Evolutionary conservation across 2,888 invertebrate species (phyloP).

Genomic region (Chelonus formosanus): DNA sequence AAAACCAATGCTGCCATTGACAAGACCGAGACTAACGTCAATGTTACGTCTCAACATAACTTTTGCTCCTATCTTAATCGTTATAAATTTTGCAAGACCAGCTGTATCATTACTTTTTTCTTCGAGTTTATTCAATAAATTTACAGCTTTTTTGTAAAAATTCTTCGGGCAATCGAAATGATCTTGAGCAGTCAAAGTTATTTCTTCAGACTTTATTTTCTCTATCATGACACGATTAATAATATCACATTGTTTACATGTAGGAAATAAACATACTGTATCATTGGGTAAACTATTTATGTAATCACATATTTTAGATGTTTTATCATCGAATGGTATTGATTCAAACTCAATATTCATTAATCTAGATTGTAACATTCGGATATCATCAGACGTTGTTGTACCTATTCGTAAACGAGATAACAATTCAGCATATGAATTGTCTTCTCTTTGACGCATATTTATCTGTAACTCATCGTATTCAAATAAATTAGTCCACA

Average conservation of each 20-base stretch:
- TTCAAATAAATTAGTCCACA: conserved; percentile 1
- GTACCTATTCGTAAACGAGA: conserved; percentile 32
- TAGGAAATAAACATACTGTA: conserved; percentile 43
- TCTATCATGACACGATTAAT: conserved; percentile 42
- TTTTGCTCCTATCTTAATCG: conserved; percentile 40
- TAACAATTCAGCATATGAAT: conserved; percentile 42
- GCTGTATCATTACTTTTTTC: conserved; percentile 43
- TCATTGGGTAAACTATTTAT: conserved; percentile 44
- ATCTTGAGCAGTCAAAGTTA: conserved; percentile 41
- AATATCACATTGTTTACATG: conserved; percentile 39
- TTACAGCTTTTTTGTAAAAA: conserved; percentile 36
- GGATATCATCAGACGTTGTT: conserved; percentile 5
- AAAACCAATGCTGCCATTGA: conserved; percentile 46
- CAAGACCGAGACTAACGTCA: conserved; percentile 45
- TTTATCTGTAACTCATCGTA: conserved; percentile 2
- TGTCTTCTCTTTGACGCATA: conserved; percentile 3
- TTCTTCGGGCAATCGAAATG: conserved; percentile 38
- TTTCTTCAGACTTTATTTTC: conserved; percentile 35
- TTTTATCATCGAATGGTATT: conserved; percentile 31
- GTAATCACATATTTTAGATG: conserved; percentile 43
- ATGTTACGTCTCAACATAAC: conserved; percentile 49
- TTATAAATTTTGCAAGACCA: conserved; percentile 42
- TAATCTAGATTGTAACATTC: conserved; percentile 28
- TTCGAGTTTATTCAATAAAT: conserved; percentile 38
- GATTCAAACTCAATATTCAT: conserved; percentile 25